These are phyloP conservation scores for Staurois parvus DNA, from an alignment of 2,797 vertebrate species.

Conservation along the genomic window DNA sequence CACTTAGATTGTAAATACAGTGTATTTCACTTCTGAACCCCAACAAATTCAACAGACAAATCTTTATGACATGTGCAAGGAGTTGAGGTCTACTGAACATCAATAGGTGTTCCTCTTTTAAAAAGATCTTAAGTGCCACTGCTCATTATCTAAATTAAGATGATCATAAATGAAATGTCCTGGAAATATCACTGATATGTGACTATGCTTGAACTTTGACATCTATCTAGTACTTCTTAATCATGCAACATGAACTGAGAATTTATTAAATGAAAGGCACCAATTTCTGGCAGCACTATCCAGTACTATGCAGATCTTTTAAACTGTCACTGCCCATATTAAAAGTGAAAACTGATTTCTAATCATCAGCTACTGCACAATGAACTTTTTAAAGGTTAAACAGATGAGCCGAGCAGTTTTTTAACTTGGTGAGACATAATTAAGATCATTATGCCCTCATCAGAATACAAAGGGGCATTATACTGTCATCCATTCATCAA, in stretches of 20 bases:
- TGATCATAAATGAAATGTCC: conserved; percentile 22
- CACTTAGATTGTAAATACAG: too few relatives aligned
- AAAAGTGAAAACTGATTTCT: conserved; percentile 47
- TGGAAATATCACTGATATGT: neutral
- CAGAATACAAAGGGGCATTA: conserved; percentile 63
- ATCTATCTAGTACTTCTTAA: neutral
- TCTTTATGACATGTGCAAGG: conserved; percentile 38
- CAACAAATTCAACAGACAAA: conserved; percentile 15
- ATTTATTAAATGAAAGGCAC: conserved; percentile 23
- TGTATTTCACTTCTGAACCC: conserved; percentile 28
- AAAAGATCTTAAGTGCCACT: neutral
- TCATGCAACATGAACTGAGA: neutral
- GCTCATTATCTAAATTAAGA: conserved; percentile 8
- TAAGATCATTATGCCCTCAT: conserved; percentile 67
- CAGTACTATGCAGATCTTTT: neutral
- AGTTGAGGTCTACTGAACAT: conserved; percentile 15
- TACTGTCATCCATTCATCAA: conserved; percentile 65
- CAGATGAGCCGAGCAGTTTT: conserved; percentile 61
- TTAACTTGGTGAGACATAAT: conserved; percentile 66
- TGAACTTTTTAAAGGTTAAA: conserved; percentile 65
- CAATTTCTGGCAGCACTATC: neutral
- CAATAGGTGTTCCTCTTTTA: conserved; percentile 22
- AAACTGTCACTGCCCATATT: conserved; percentile 42
- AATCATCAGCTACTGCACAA: conserved; percentile 16
- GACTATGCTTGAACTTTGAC: conserved; percentile 22